Conservation (phyloP, 2,113 vertebrate genomes). For the Phoxinus phoxinus region DNA sequence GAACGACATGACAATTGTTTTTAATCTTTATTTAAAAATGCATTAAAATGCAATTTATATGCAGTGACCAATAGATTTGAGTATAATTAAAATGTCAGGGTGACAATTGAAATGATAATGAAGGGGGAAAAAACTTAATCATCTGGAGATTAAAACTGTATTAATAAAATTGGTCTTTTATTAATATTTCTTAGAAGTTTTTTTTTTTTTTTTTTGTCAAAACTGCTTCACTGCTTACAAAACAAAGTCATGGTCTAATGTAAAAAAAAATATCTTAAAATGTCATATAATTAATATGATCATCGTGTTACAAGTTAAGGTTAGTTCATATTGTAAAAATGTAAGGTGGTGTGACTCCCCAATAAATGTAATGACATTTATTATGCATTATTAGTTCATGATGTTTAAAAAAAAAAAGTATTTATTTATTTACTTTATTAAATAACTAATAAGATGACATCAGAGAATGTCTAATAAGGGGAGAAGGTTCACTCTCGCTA, state of each 20-base stretch:
- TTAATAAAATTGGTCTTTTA: not conserved
- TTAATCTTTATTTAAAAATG: not conserved
- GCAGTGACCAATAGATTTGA: no score
- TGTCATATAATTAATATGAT: not conserved
- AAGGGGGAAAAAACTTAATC: not conserved
- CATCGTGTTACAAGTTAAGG: not conserved
- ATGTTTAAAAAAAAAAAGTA: no score
- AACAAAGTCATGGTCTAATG: not conserved
- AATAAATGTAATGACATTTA: no score
- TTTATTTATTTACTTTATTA: no score
- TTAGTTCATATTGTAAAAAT: not conserved
- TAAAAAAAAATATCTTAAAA: not conserved
- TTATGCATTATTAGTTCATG: no score
- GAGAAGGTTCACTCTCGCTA: no score
- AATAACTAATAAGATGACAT: no score
- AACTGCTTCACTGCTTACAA: not conserved
- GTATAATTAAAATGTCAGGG: not conserved
- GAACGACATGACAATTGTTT: not conserved
- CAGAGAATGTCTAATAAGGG: no score
- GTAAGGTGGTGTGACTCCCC: no score
- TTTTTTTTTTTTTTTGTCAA: not conserved
- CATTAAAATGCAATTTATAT: not conserved
- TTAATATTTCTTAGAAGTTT: not conserved
- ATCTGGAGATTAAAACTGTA: not conserved
- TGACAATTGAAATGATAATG: not conserved